Evolutionary conservation across 2,113 vertebrate species (phyloP).

Genomic region (Arothron firmamentum): DNA sequence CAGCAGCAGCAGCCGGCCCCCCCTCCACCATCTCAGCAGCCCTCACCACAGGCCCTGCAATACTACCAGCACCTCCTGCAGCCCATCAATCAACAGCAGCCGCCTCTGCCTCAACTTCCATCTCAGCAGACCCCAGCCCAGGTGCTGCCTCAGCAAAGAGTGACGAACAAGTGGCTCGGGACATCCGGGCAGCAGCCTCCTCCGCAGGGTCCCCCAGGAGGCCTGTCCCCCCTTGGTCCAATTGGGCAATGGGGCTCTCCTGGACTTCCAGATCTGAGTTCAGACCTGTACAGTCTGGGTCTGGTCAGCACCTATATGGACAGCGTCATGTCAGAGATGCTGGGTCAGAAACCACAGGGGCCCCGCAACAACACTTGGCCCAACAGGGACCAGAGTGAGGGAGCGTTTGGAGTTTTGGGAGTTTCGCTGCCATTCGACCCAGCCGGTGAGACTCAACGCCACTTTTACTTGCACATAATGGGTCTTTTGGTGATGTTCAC

Average conservation of each 20-base stretch:
- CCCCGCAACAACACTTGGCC: constrained; percentile 99
- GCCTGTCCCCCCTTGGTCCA: constrained; percentile 82
- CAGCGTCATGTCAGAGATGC: constrained; percentile 93
- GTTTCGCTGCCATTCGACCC: constrained; percentile 95
- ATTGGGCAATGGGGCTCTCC: constrained; percentile 87
- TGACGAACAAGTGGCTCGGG: constrained; percentile 84
- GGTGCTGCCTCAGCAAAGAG: constrained; percentile 73
- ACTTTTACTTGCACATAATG: neutral
- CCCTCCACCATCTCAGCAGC: constrained; percentile 69
- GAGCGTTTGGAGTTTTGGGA: constrained; percentile 90
- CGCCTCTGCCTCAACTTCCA: constrained; percentile 68
- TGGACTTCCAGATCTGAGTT: constrained; percentile 88
- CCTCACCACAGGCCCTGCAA: constrained; percentile 83
- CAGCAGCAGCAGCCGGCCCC: constrained; percentile 65
- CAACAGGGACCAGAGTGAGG: constrained; percentile 94
- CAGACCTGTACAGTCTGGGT: constrained; percentile 94
- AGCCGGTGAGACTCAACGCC: constrained; percentile 78
- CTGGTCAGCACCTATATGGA: constrained; percentile 98
- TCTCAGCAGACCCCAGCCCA: constrained; percentile 71
- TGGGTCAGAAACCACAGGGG: constrained; percentile 94
- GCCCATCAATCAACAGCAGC: constrained; percentile 81
- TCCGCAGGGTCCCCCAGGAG: constrained; percentile 76
- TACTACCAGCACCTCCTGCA: constrained; percentile 93
- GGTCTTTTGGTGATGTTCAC: neutral
- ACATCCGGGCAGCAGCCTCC: constrained; percentile 78